A percentile compares a stretch with the other conserved stretches of the same genome.
phyloP scores from a whole-genome alignment of 2,888 invertebrate species.

The Trisateles emortualis region DNA sequence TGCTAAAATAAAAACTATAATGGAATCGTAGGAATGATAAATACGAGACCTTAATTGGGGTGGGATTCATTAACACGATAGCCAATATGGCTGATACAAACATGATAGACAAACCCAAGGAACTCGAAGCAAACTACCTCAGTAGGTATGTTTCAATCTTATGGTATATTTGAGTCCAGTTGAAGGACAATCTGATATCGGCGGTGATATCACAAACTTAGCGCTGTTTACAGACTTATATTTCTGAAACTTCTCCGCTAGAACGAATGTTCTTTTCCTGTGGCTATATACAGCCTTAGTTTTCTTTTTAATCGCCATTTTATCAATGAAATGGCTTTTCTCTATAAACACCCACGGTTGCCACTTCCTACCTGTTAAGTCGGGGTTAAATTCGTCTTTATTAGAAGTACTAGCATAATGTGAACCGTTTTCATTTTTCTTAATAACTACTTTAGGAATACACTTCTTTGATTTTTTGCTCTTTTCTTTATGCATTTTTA shows the following conservation, averaged over 20 bases:
- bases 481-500: slow-evolving; percentile 76
- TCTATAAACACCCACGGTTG: slow-evolving; percentile 84
- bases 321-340: slow-evolving; percentile 78
- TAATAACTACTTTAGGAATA: slow-evolving; percentile 83
- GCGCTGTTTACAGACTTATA: slow-evolving; percentile 75
- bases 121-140: slow-evolving; percentile 54
- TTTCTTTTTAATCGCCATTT: slow-evolving; percentile 78
- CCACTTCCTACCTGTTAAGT: slow-evolving; percentile 83
- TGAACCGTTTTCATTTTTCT: slow-evolving; percentile 79
- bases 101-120: slow-evolving; percentile 40
- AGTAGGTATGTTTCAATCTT: slow-evolving; percentile 74
- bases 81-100: slow-evolving; percentile 46
- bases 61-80: slow-evolving; percentile 57
- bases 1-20: slow-evolving; percentile 60
- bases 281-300: slow-evolving; percentile 74
- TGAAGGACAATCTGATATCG: slow-evolving; percentile 60
- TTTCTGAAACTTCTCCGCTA: slow-evolving; percentile 76
- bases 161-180: slow-evolving; percentile 80
- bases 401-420: slow-evolving; percentile 78
- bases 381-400: slow-evolving; percentile 71
- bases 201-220: slow-evolving; percentile 78
- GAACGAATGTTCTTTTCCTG: slow-evolving; percentile 73
- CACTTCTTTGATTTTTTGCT: slow-evolving; percentile 69
- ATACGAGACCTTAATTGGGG: slow-evolving; percentile 61
- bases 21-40: slow-evolving; percentile 70